Percentiles rank a stretch among this genome's conserved stretches.
Evolutionary conservation across 2,797 vertebrate species (phyloP).

Genomic region (Ibycter americanus): DNA sequence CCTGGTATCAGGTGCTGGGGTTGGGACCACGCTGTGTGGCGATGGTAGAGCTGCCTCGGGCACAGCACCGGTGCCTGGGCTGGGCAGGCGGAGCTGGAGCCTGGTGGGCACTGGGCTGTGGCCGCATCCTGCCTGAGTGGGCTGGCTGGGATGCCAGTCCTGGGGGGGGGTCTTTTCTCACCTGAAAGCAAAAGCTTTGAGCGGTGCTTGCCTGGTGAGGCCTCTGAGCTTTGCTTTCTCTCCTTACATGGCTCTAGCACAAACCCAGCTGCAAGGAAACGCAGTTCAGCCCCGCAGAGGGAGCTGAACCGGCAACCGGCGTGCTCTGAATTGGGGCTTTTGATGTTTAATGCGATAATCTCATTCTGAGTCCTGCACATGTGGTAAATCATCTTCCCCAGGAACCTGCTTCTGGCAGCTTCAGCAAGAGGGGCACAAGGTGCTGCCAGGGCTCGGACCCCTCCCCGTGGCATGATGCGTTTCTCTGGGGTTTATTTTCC

Average conservation of each 20-base stretch:
- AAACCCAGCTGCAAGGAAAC: neutral
- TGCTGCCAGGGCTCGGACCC: accelerated
- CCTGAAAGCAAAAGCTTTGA: too few relatives aligned
- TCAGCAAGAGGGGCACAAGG: accelerated
- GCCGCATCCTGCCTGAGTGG: accelerated
- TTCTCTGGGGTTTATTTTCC: neutral
- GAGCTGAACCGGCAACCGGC: neutral
- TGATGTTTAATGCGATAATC: constrained; percentile 35
- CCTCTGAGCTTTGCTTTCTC: neutral
- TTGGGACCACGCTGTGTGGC: accelerated
- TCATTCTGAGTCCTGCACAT: neutral
- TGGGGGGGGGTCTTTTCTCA: neutral
- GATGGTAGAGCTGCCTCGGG: accelerated
- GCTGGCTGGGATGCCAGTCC: neutral
- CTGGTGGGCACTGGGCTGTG: accelerated
- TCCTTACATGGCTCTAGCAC: neutral
- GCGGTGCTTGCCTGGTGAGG: accelerated
- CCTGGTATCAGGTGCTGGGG: neutral
- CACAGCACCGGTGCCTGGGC: neutral
- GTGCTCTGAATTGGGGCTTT: neutral
- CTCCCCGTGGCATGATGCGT: accelerated
- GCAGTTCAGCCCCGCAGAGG: neutral
- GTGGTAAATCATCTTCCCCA: neutral
- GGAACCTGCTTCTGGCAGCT: neutral
- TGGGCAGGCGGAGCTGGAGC: neutral